phyloP scores from a whole-genome alignment of 30 jellyfish, hydroid and myxozoan species.

The Cassiopea andromeda region DNA sequence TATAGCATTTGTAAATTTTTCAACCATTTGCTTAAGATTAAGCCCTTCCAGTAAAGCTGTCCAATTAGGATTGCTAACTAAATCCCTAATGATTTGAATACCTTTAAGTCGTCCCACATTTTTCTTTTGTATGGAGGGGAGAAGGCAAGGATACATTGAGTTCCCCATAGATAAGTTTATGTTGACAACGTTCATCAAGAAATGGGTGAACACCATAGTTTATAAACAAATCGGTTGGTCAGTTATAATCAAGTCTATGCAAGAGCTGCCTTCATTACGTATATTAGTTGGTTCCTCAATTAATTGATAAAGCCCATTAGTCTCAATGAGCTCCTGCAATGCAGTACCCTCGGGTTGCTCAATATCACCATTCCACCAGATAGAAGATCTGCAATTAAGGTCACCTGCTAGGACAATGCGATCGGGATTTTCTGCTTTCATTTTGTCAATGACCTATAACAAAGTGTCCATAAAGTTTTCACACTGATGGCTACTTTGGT shows the following conservation, averaged over 20 bases:
- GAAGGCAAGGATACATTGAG: constrained; percentile 16
- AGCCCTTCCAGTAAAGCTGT: constrained; percentile 51
- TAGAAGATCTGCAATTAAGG: constrained; percentile 59
- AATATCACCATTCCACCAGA: constrained; percentile 62
- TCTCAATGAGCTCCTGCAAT: constrained; percentile 40
- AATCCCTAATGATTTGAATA: constrained; percentile 4
- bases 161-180: constrained; percentile 25
- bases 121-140: constrained; percentile 11
- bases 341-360: constrained; percentile 58
- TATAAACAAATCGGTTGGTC: constrained; percentile 8
- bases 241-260: constrained; percentile 20
- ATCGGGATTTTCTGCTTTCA: constrained; percentile 63
- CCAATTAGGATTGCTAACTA: constrained; percentile 12
- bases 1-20: constrained; percentile 28
- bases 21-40: constrained; percentile 48
- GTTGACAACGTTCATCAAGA: constrained; percentile 41
- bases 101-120: constrained; percentile 15
- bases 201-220: constrained; percentile 24
- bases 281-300: constrained; percentile 53
- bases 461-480: constrained; percentile 24
- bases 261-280: constrained; percentile 15
- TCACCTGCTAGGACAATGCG: constrained; percentile 51
- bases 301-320: constrained; percentile 42
- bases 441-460: constrained; percentile 39
- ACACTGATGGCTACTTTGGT: constrained; percentile 21